A percentile compares a stretch with the other conserved stretches of the same genome.
These are phyloP conservation scores for Morbakka virulenta DNA, from an alignment of 30 jellyfish, hydroid and myxozoan genomes.

Conservation along the genomic window DNA sequence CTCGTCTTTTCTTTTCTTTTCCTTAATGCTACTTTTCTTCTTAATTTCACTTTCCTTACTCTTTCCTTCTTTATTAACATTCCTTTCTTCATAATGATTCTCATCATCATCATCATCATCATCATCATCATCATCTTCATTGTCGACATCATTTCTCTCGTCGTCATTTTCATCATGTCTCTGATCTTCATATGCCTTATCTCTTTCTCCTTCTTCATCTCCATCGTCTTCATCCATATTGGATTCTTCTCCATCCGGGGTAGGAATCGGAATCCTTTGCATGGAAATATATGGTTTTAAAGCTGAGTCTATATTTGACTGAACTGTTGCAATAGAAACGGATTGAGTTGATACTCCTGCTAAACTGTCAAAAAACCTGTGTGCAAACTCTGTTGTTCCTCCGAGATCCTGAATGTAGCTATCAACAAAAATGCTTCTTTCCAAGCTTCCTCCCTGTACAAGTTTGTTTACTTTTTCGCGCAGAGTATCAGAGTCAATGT, in stretches of 20 bases:
- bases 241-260: slow-evolving; percentile 43
- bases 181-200: background rate
- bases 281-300: slow-evolving; percentile 1
- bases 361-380: slow-evolving; percentile 12
- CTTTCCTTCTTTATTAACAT: too few species aligned
- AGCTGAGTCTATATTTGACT: slow-evolving; percentile 18
- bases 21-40: too few species aligned
- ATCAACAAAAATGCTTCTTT: slow-evolving; percentile 8
- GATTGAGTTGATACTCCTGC: slow-evolving; percentile 34
- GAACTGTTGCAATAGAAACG: slow-evolving; percentile 1
- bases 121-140: background rate
- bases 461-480: background rate
- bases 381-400: slow-evolving; percentile 55
- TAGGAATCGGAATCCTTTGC: slow-evolving; percentile 33
- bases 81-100: background rate
- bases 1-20: too few species aligned
- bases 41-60: too few species aligned
- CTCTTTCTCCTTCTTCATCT: background rate
- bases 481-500: slow-evolving; percentile 28
- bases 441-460: slow-evolving; percentile 4
- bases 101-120: background rate
- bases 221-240: slow-evolving; percentile 38
- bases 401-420: slow-evolving; percentile 9
- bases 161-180: slow-evolving; percentile 28
- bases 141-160: background rate